Conservation (phyloP, 1,140 invertebrate genomes). For the Orchestia grillus region DNA sequence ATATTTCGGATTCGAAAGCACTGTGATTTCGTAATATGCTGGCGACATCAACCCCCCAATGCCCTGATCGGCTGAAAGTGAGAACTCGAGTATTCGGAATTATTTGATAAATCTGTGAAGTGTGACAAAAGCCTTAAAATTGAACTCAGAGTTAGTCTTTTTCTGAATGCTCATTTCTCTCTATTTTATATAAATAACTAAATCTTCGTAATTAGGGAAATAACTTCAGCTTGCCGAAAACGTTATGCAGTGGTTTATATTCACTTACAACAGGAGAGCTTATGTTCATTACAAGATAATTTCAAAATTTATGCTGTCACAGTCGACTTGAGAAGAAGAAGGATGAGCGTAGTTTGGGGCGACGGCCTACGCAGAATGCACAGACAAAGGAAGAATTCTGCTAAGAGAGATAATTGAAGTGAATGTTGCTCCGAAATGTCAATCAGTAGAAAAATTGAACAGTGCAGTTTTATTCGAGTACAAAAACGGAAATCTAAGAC, state of each 20-base stretch:
- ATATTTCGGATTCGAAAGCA: background rate
- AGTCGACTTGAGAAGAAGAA: background rate
- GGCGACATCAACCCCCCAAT: background rate
- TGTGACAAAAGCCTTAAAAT: background rate
- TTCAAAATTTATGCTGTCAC: background rate
- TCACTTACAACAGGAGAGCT: background rate
- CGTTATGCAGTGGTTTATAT: background rate
- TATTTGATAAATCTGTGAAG: background rate
- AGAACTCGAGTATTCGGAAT: background rate
- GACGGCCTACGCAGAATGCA: no score
- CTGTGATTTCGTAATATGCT: background rate
- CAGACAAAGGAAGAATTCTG: no score
- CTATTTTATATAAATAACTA: background rate
- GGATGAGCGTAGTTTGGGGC: background rate
- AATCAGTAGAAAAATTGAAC: no score
- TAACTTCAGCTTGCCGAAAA: background rate
- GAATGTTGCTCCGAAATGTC: no score
- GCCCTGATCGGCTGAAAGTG: background rate
- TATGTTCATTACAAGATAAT: background rate
- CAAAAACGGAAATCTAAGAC: no score
- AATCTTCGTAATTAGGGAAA: background rate
- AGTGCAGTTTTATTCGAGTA: no score
- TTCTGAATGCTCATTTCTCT: background rate
- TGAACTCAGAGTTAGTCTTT: background rate
- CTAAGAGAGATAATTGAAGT: no score